A percentile compares a stretch with the other conserved stretches of the same genome.
These are phyloP conservation scores for Heliconius sara DNA, from an alignment of 2,888 invertebrate genomes.

Conservation along the genomic window DNA sequence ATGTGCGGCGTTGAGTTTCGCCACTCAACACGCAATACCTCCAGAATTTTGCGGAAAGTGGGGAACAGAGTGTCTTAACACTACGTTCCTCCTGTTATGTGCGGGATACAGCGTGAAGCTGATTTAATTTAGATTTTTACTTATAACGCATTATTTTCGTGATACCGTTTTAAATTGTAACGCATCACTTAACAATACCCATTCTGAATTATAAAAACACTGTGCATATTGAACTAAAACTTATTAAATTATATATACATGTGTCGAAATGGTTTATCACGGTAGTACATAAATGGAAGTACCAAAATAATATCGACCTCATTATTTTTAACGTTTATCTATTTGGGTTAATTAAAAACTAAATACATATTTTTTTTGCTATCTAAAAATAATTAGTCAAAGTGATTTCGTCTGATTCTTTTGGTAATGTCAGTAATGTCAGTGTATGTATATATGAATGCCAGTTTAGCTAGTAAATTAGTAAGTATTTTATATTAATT, in stretches of 20 bases:
- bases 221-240: neutral
- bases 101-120: too few relatives aligned
- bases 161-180: neutral
- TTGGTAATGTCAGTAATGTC: neutral
- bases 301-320: neutral
- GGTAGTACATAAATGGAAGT: neutral
- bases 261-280: neutral
- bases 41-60: too few relatives aligned
- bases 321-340: slow-evolving; percentile 9
- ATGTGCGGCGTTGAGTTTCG: too few relatives aligned
- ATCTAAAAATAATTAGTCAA: neutral
- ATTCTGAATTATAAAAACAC: neutral
- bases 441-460: neutral
- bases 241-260: neutral
- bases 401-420: neutral
- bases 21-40: too few relatives aligned
- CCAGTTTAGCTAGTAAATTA: too few relatives aligned
- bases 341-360: slow-evolving; percentile 5
- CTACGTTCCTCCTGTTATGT: too few relatives aligned
- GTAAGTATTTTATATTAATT: too few relatives aligned
- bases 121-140: too few relatives aligned
- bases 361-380: neutral
- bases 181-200: neutral
- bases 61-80: too few relatives aligned
- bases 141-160: neutral